Base-by-base conservation (phyloP, 2,888 invertebrate species). In the Aspidiotus rigidus region DNA sequence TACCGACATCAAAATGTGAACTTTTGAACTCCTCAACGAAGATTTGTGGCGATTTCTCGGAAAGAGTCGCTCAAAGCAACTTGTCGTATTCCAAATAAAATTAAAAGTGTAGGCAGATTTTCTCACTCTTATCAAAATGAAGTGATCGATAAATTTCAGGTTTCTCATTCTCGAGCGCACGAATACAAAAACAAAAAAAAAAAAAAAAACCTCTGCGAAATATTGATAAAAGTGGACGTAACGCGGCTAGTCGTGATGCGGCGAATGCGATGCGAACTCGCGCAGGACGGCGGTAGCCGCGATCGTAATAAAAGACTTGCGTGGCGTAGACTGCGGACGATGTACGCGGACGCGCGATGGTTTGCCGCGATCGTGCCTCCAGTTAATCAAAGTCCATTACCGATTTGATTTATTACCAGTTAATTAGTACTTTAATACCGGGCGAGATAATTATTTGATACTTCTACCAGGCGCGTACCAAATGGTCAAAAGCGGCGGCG, bases 381-480 rank as follows among this genome's bases (percentile, higher is more conserved):
- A 64, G 64, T 64, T 64, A 55, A 64, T 64, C 64, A 64, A 64
- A 64, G 64, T 64, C 64, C 56, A 54, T 64, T 64, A 64, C 55
- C 64, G 13, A 55, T 57, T 64, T 64, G 64, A 64, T 64, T 64
- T 64, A 64, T 64, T 64, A 57, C 64, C 16, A 57, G 64, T 57
- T 64, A 64, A 64, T 64, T 64, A 64, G 64, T 64, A 64, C 64
- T 57, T 64, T 64, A 64, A 55, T 64, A 57, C 56, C 64, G 64
- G 44, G 42, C 64, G 64, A 57, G 57, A 57, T 64, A 64, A 64
- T 64, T 64, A 64, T 64, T 64, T 42, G 64, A 64, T 64, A 64
- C 64, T 49, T 64, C 54, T 64, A 64, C 55, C 28, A 28, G 40
- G 55, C 7, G 49, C 15, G 11, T 15, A 16, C 53, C 11, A 42